Conservation (phyloP, 2,113 vertebrate species). For the Toxostoma redivivum region DNA sequence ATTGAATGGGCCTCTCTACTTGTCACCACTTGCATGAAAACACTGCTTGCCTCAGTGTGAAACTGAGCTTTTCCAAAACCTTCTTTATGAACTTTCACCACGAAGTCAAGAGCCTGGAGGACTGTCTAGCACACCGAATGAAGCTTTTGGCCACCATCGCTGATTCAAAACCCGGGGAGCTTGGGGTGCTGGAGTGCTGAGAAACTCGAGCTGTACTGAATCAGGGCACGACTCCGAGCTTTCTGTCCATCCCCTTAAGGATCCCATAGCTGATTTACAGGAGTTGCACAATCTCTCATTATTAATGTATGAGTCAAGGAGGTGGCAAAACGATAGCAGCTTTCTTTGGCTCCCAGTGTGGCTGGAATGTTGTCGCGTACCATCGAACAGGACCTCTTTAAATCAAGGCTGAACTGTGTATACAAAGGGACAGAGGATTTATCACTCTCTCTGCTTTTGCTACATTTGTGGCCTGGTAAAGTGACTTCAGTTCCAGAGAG, state of each 20-base stretch:
- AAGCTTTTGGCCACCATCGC: background rate
- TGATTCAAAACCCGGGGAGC: background rate
- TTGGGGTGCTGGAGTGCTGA: background rate
- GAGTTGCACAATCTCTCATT: background rate
- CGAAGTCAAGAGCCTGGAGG: background rate
- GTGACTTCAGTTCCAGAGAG: slow-evolving; percentile 46
- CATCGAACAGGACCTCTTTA: background rate
- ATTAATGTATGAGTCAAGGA: background rate
- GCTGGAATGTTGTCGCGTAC: fast-evolving
- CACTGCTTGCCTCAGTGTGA: background rate
- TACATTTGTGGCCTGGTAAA: slow-evolving; percentile 49
- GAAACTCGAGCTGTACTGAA: background rate
- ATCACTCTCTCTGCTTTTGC: slow-evolving; percentile 10
- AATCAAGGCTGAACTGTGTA: background rate
- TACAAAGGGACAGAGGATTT: background rate
- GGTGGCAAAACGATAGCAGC: background rate
- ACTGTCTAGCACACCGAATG: background rate
- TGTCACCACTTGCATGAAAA: background rate
- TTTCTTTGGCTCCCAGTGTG: background rate
- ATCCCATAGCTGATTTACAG: background rate
- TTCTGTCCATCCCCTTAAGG: background rate
- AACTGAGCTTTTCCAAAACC: background rate
- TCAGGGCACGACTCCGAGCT: background rate
- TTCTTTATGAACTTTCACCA: background rate
- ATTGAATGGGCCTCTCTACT: background rate